Evolutionary conservation across 1,140 invertebrate genomes (phyloP).

Genomic region (Sinonovacula constricta): DNA sequence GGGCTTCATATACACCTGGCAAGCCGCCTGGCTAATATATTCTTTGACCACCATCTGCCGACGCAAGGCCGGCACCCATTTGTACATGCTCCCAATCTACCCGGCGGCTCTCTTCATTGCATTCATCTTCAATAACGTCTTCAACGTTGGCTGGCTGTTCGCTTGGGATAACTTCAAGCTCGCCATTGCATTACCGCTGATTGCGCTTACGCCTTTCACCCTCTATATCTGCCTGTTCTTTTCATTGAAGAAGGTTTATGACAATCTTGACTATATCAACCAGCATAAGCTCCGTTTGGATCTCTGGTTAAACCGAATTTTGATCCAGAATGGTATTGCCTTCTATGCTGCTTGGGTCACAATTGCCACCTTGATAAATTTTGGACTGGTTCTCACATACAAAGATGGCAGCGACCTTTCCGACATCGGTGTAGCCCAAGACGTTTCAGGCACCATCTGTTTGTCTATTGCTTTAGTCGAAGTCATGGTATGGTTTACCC

Average conservation of each 20-base stretch:
- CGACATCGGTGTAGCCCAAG: constrained; percentile 43
- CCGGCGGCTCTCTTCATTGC: constrained; percentile 54
- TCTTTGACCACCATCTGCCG: constrained; percentile 62
- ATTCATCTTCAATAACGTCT: constrained; percentile 61
- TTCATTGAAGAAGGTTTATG: constrained; percentile 56
- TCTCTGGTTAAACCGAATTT: constrained; percentile 67
- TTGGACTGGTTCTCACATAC: constrained; percentile 66
- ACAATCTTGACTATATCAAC: constrained; percentile 50
- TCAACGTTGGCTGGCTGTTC: constrained; percentile 73
- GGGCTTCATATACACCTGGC: constrained; percentile 73
- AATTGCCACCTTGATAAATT: constrained; percentile 72
- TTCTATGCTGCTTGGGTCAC: constrained; percentile 74
- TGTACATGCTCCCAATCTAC: constrained; percentile 62
- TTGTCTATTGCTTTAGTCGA: constrained; percentile 54
- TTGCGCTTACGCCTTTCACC: constrained; percentile 59
- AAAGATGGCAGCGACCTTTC: constrained; percentile 52
- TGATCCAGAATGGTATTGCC: constrained; percentile 75
- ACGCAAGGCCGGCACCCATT: constrained; percentile 52
- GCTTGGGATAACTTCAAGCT: constrained; percentile 65
- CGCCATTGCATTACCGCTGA: constrained; percentile 48
- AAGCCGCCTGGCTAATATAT: constrained; percentile 66
- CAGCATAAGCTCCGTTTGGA: constrained; percentile 56
- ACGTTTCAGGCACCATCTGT: constrained; percentile 52
- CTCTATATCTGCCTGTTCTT: constrained; percentile 64
- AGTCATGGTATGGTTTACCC: constrained; percentile 61